Evolutionary conservation across 2,113 vertebrate genomes (phyloP).

Genomic region (Xiphorhynchus elegans): DNA sequence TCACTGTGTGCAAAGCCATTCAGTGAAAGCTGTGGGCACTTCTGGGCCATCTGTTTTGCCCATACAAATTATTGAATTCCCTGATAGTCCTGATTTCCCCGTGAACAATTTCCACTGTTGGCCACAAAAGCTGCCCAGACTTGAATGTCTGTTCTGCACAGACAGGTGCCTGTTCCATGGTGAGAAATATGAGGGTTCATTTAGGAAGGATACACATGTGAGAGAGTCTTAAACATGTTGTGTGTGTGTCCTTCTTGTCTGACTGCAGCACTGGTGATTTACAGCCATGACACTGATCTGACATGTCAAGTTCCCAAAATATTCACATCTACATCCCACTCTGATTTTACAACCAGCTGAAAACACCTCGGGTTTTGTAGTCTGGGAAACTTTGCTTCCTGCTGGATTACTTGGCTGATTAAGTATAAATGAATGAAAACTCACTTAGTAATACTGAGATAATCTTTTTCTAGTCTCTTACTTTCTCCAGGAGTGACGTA

Average conservation of each 20-base stretch:
- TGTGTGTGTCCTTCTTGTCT: neutral
- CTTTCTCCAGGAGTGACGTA: neutral
- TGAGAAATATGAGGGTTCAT: neutral
- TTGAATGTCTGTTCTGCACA: neutral
- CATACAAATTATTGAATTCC: neutral
- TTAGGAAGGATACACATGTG: neutral
- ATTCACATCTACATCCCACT: neutral
- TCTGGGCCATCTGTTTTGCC: neutral
- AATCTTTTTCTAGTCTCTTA: neutral
- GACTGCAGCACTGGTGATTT: neutral
- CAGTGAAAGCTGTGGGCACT: neutral
- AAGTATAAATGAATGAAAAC: neutral
- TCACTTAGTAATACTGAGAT: neutral
- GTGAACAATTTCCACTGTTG: neutral
- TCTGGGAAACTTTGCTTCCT: neutral
- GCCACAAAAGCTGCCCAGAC: neutral
- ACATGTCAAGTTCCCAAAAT: neutral
- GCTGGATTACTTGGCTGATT: neutral
- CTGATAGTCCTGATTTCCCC: neutral
- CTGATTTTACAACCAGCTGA: neutral
- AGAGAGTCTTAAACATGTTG: neutral
- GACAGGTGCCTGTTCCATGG: neutral
- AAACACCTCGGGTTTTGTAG: neutral
- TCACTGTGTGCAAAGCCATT: neutral
- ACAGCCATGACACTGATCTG: neutral